Base-by-base conservation (phyloP, 2,797 vertebrate genomes). In the Xyrichtys novacula region DNA sequence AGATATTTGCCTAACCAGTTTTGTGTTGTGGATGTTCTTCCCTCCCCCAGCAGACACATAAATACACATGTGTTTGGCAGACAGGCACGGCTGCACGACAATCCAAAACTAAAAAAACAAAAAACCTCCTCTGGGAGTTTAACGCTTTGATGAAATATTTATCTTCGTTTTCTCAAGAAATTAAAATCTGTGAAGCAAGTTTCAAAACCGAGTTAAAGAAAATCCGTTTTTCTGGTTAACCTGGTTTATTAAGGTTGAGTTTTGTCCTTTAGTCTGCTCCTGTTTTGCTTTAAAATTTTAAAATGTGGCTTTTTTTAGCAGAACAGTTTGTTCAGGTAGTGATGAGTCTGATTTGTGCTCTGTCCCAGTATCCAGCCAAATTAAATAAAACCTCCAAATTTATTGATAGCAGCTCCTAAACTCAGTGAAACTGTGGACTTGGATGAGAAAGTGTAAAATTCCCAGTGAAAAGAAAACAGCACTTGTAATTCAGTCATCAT, bases 1-100 rank as follows among this genome's bases (percentile, higher is more conserved):
- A 58, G 7, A 36, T 42, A 46, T 75, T 50, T 76, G 61, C 36
- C 19, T 4, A 75, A 84, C 77, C 67, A 53, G 62, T 83, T 84
- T 81, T 72, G 20, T 28, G n/a, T 47, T 17, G 11, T 8, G 23
- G 43, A 52, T 17, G 16, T 63, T 15, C 32, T 48, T 57, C 38
- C 32, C 11, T 36, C 22, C 36, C 8, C 31, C 0, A 12, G 29
- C 36, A 52, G 14, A 78, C 29, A 59, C 32, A 65, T 19, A 54
- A 16, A 28, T 42, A 36, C 6, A 58, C 22, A 23, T 3, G 17
- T 40, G 39, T 38, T 28, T 62, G 6, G 17, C 26, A 10, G 38
- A 60, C n/a, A 65, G 60, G 17, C 50, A 69, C 19, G 50, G 58
- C 56, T 28, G 50, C 52, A 65, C 36, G 58, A 44, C 34, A 4